Base-by-base conservation (phyloP, 1,140 invertebrate species). In the Cephus cinctus region DNA sequence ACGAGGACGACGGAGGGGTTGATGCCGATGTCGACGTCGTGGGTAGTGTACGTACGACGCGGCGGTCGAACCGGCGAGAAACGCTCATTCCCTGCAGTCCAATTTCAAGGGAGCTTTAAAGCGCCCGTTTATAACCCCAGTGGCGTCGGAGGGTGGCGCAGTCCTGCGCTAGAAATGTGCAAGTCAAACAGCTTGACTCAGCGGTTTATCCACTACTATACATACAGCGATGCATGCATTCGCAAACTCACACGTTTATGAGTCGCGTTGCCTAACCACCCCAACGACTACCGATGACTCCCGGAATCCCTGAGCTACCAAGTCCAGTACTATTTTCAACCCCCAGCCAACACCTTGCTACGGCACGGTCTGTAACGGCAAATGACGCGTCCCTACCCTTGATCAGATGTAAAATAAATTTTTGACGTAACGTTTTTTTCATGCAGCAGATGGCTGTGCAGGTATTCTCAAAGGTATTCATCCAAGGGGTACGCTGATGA, bases 101-200 rank as follows among this genome's bases (percentile, higher is more conserved):
- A 65, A 65, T 67, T 67, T 65, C 53, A 57, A 63, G 59, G 56
- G 53, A 60, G 52, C 52, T 60, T 54, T 62, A 67, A 67, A 63
- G 56, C 60, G 41, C 25, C 54, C 58, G 61, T 67, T 67, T 65
- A 65, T 61, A 61, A 63, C 59, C 46, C 52, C 45, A 42, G 44
- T 36, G 53, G 44, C 53, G 51, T 52, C 32, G 40, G 52, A 54
- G 52, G 47, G 30, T 50, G 47, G 51, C 47, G 44, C 30, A 52
- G 54, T 60, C 54, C 56, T 53, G 36, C 55, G 53, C 57, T 58
- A 66, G 66, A 71, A 71, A 73, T 69, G 71, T 69, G 65, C 65
- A 71, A 73, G 71, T 73, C 66, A 71, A 73, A 73, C 65, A 71
- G 65, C 62, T 66, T 63, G 63, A 63, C 65, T 65, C 67, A 65